Percentiles rank a stretch among this genome's conserved stretches.
Evolutionary conservation across 2,113 vertebrate genomes (phyloP).

Genomic region (rat (Rattus norvegicus)): GRCr8 NC_086033.1:73496501-73497000

Average conservation of each 20-base stretch:
- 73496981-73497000: constrained; percentile 21
- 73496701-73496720: background rate
- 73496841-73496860: background rate
- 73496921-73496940: background rate
- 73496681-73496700: background rate
- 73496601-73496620: background rate
- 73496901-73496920: background rate
- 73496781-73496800: background rate
- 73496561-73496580: background rate
- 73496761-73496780: background rate
- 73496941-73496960: background rate
- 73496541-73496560: background rate
- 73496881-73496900: background rate
- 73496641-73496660: background rate
- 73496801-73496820: background rate
- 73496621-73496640: background rate
- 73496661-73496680: background rate
- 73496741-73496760: background rate
- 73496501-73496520: background rate
- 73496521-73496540: background rate
- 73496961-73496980: background rate
- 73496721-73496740: background rate
- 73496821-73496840: background rate
- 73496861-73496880: background rate
- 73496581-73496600: background rate